Evolutionary conservation across 2,888 invertebrate genomes (phyloP).

Genomic region (Philereme vetulata): DNA sequence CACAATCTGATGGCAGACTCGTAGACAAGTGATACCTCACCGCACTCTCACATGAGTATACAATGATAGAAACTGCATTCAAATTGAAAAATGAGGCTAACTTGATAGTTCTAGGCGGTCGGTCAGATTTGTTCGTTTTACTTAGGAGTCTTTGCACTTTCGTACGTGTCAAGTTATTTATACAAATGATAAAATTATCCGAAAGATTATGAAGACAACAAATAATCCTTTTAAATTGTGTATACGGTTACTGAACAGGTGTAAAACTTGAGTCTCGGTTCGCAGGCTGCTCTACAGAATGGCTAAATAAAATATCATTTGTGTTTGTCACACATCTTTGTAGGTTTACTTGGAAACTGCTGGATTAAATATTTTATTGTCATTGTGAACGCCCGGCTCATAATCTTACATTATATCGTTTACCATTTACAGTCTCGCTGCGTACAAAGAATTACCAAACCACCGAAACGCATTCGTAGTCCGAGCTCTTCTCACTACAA

Average conservation of each 20-base stretch:
- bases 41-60: slow-evolving; percentile 24
- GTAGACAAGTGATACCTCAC: slow-evolving; percentile 42
- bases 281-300: slow-evolving; percentile 10
- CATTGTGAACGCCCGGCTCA: slow-evolving; percentile 22
- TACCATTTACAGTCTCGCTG: slow-evolving; percentile 33
- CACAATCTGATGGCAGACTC: slow-evolving; percentile 51
- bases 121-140: slow-evolving; percentile 19
- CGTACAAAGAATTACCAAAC: slow-evolving; percentile 36
- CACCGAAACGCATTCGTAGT: slow-evolving; percentile 31
- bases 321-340: slow-evolving; percentile 24
- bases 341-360: slow-evolving; percentile 32
- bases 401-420: slow-evolving; percentile 32
- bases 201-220: slow-evolving; percentile 19
- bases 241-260: slow-evolving; percentile 14
- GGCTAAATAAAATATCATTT: slow-evolving; percentile 25
- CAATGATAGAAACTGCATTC: slow-evolving; percentile 35
- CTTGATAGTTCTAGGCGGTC: slow-evolving; percentile 28
- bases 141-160: slow-evolving; percentile 12
- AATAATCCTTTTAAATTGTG: slow-evolving; percentile 20
- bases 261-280: slow-evolving; percentile 10
- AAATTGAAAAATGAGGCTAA: slow-evolving; percentile 34
- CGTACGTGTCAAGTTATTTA: slow-evolving; percentile 10
- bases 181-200: slow-evolving; percentile 20
- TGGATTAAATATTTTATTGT: slow-evolving; percentile 27
- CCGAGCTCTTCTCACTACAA: neutral